These are phyloP conservation scores for Periphyllus acericola DNA, from an alignment of 2,888 invertebrate genomes.

Conservation along the genomic window DNA sequence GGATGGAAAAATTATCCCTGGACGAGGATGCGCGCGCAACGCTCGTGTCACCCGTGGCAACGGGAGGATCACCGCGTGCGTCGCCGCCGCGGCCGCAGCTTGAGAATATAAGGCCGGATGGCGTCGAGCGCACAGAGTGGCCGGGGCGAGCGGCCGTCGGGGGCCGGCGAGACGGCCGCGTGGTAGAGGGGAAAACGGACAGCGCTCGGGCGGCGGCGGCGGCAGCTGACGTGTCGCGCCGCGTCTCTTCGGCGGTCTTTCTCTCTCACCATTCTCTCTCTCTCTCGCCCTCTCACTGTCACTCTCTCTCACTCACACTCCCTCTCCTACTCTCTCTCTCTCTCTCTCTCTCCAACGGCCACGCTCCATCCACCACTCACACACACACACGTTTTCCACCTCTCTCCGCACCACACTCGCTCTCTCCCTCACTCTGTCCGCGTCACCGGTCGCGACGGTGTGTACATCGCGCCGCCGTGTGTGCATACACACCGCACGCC, in stretches of 20 bases:
- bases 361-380: neutral
- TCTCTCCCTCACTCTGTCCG: neutral
- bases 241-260: constrained; percentile 22
- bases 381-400: neutral
- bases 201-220: constrained; percentile 62
- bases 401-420: neutral
- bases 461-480: constrained; percentile 61
- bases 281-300: neutral
- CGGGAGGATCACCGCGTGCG: constrained; percentile 47
- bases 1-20: constrained; percentile 56
- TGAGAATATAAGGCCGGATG: constrained; percentile 65
- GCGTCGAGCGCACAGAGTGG: constrained; percentile 60
- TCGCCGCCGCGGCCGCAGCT: neutral
- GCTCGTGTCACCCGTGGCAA: constrained; percentile 56
- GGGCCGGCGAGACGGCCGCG: constrained; percentile 1
- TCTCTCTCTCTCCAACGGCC: neutral
- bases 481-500: constrained; percentile 22
- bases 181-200: neutral
- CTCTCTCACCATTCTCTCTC: neutral
- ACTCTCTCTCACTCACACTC: neutral
- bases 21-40: constrained; percentile 57
- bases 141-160: constrained; percentile 15
- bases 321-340: neutral
- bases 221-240: constrained; percentile 53
- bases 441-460: neutral